A percentile compares a stretch with the other conserved stretches of the same genome.
These are phyloP conservation scores for Aelia acuminata DNA, from an alignment of 2,888 invertebrate species.

Conservation along the genomic window DNA sequence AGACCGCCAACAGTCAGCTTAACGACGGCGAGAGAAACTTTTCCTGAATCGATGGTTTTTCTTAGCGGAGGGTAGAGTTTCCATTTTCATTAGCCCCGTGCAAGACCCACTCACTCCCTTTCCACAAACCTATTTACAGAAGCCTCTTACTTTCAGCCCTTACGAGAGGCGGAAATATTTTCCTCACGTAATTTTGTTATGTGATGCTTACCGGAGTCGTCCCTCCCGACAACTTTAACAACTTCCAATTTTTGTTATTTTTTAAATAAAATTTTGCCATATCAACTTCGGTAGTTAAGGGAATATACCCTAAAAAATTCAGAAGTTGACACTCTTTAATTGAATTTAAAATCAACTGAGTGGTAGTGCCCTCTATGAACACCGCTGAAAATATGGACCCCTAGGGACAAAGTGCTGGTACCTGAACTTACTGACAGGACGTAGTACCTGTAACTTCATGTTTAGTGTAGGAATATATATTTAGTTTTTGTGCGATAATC, in stretches of 20 bases:
- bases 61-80: not conserved
- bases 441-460: too few species aligned
- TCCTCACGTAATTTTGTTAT: conserved; percentile 43
- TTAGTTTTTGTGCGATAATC: too few species aligned
- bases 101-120: not conserved
- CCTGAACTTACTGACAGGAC: too few species aligned
- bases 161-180: conserved; percentile 4
- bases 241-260: not conserved
- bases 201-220: not conserved
- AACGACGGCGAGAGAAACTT: not conserved
- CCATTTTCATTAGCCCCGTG: conserved; percentile 20
- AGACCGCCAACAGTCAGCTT: not conserved
- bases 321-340: too few species aligned
- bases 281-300: too few species aligned
- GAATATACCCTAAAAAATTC: too few species aligned
- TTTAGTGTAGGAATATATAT: too few species aligned
- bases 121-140: conserved; percentile 42
- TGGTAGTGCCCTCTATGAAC: too few species aligned
- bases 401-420: too few species aligned
- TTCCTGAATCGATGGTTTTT: not conserved
- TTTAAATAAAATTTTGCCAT: not conserved
- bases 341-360: too few species aligned
- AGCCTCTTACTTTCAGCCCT: conserved; percentile 11
- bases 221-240: not conserved
- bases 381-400: too few species aligned